phyloP scores from a whole-genome alignment of 2,113 vertebrate genomes.

The Kryptolebias marmoratus region DNA sequence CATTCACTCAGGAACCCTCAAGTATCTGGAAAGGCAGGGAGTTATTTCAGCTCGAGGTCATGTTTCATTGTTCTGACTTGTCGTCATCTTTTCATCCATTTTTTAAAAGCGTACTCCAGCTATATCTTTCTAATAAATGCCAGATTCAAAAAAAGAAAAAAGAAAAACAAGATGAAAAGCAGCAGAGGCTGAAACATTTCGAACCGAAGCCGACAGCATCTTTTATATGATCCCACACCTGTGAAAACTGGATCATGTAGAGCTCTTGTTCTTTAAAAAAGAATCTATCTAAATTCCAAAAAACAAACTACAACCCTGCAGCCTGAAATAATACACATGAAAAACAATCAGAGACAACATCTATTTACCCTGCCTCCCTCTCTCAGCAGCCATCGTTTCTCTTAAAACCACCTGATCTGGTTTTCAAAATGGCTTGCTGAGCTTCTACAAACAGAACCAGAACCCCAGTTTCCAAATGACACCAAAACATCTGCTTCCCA shows the following conservation, averaged over 20 bases:
- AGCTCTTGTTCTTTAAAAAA: too few relatives aligned
- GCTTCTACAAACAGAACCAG: background rate
- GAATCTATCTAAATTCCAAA: too few relatives aligned
- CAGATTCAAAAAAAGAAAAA: background rate
- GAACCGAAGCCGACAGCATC: background rate
- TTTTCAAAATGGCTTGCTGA: background rate
- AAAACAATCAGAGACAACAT: background rate
- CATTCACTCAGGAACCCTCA: background rate
- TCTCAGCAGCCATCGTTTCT: background rate
- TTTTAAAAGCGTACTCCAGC: background rate
- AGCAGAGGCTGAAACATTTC: constrained; percentile 3
- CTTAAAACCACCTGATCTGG: background rate
- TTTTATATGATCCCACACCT: too few relatives aligned
- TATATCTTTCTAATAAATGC: too few relatives aligned
- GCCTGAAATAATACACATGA: background rate
- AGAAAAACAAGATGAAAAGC: background rate
- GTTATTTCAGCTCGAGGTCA: background rate
- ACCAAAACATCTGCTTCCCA: background rate
- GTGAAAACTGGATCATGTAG: too few relatives aligned
- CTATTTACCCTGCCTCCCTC: background rate
- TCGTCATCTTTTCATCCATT: constrained; percentile 1
- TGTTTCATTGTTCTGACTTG: background rate
- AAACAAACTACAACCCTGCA: too few relatives aligned
- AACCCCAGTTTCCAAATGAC: background rate
- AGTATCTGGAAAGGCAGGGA: constrained; percentile 4